phyloP scores from a whole-genome alignment of 2,113 vertebrate species.

The Bubalus kerabau region DNA sequence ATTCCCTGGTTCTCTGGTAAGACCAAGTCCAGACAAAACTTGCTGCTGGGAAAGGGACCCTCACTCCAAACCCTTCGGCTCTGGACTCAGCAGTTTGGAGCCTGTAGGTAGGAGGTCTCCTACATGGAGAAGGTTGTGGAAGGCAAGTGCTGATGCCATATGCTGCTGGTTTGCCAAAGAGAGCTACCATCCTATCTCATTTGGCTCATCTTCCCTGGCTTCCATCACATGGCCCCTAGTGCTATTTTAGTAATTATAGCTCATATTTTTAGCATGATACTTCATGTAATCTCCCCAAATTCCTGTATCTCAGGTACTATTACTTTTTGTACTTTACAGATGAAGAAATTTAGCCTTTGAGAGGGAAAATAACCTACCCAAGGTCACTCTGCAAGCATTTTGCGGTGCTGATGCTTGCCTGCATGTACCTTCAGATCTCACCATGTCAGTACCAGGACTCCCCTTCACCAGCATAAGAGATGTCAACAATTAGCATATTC shows the following conservation, averaged over 20 bases:
- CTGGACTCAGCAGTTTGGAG: background rate
- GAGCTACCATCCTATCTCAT: too few relatives aligned
- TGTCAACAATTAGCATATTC: background rate
- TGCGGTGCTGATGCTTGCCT: fast-evolving
- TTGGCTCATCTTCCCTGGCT: background rate
- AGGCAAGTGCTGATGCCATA: too few relatives aligned
- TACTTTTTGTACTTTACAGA: background rate
- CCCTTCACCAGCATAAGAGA: too few relatives aligned
- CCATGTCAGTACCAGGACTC: background rate
- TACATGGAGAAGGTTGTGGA: background rate
- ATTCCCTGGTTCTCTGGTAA: background rate
- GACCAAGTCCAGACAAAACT: background rate
- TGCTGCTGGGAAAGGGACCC: background rate
- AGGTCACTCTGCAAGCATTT: background rate
- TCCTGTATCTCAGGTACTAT: background rate
- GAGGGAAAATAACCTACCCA: background rate
- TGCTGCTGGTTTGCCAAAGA: background rate
- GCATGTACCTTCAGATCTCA: background rate
- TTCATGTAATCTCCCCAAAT: background rate
- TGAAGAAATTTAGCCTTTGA: background rate
- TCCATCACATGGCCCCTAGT: background rate
- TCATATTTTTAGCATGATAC: background rate
- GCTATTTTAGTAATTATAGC: background rate
- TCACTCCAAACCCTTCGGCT: background rate
- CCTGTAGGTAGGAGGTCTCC: background rate